Base-by-base conservation (phyloP, 1,140 invertebrate genomes). In the Pinna nobilis region DNA sequence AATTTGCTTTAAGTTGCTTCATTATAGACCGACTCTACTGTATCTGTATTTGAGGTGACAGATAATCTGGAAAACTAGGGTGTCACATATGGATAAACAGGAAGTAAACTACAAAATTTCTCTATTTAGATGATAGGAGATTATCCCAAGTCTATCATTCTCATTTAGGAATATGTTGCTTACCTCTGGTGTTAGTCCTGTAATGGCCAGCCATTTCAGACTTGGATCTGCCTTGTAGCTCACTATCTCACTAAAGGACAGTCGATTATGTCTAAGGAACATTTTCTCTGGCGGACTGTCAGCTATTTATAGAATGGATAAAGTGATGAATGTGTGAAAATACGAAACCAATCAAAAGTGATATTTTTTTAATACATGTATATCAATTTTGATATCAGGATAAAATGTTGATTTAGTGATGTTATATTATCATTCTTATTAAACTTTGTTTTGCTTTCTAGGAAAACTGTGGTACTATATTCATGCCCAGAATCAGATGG, bases 341-440 rank as follows among this genome's bases (percentile, higher is more conserved):
- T 69, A 88, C 87, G 33, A 51, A 80, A 76, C 88, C 88, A 89
- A 71, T 89, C 88, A 78, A 85, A 89, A 15, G 88, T 82, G 47
- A 82, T 68, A 23, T 75, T 81, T 35, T 88, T 87, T 6, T 87
- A 88, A 18, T 88, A 84, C 68, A 89, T 86, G 39, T 84, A 87
- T 49, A 89, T 82, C 44, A 87, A 80, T 41, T 86, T 83, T 7
- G 85, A 78, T 59, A 81, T 87, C 11, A 89, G 63, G 85, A 61
- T 82, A 77, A 18, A 88, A 74, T 13, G 80, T 82, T 9, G 81
- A 84, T 68, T 86, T 85, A 50, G 76, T 81, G 47, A 87, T 79
- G 81, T 61, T 30, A 87, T 85, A 15, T 30, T 35, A n/a, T n/a
- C n/a, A n/a, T n/a, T n/a, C n/a, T n/a, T n/a, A n/a, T n/a, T n/a